Evolutionary conservation across 2,888 invertebrate species (phyloP).

Genomic region (Philonicus albiceps): DNA sequence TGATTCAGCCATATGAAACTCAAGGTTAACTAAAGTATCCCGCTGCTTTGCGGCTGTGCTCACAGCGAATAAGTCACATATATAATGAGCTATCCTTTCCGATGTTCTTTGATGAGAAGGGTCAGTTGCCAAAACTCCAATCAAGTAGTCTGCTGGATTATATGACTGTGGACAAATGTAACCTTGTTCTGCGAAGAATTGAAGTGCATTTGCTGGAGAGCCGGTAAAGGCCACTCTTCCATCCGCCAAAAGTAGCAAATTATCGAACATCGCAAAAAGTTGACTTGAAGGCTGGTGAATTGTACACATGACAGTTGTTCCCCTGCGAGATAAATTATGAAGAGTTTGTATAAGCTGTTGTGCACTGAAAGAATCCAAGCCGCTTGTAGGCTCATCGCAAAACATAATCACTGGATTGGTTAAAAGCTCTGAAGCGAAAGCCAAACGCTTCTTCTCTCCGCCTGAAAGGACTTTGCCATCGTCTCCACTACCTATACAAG

Average conservation of each 20-base stretch:
- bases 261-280: conserved; percentile 83
- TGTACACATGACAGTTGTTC: conserved; percentile 89
- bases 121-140: conserved; percentile 81
- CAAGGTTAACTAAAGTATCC: conserved; percentile 76
- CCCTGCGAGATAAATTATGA: conserved; percentile 74
- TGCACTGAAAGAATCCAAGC: conserved; percentile 91
- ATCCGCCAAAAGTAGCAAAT: conserved; percentile 81
- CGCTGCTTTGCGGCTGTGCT: conserved; percentile 80
- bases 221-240: conserved; percentile 89
- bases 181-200: conserved; percentile 79
- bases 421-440: conserved; percentile 89
- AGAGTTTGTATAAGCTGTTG: conserved; percentile 80
- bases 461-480: conserved; percentile 86
- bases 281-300: conserved; percentile 95
- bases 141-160: conserved; percentile 91
- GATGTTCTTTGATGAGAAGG: conserved; percentile 80
- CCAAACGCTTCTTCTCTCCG: conserved; percentile 90
- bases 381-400: conserved; percentile 96
- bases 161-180: conserved; percentile 81
- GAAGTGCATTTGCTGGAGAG: conserved; percentile 69
- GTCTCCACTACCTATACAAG: conserved; percentile 79
- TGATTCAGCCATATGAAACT: conserved; percentile 71
- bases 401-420: conserved; percentile 92
- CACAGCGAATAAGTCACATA: conserved; percentile 81
- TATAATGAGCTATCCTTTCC: conserved; percentile 72